phyloP scores from a whole-genome alignment of 2,797 vertebrate species.

The Phataginus tetradactyla region DNA sequence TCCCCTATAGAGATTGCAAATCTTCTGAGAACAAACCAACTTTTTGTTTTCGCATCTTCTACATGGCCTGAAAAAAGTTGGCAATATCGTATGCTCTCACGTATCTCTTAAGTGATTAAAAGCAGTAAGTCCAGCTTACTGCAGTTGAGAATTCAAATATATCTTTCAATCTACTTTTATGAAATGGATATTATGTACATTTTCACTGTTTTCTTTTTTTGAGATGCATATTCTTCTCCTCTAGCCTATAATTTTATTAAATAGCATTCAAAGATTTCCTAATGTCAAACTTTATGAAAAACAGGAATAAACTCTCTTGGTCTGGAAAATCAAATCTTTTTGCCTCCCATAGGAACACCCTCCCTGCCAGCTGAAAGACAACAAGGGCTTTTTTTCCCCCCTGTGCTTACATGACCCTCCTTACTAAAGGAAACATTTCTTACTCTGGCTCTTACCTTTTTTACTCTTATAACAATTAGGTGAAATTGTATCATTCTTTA shows the following conservation, averaged over 20 bases:
- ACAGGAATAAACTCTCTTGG: background rate
- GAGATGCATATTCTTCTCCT: background rate
- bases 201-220: background rate
- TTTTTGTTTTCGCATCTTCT: background rate
- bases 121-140: background rate
- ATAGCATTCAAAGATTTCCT: background rate
- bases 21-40: background rate
- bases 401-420: background rate
- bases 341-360: background rate
- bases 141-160: background rate
- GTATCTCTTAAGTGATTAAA: background rate
- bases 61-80: background rate
- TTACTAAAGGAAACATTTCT: background rate
- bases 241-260: background rate
- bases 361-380: background rate
- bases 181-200: background rate
- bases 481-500: background rate
- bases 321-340: background rate
- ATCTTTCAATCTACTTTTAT: background rate
- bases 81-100: background rate
- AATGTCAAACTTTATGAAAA: background rate
- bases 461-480: background rate
- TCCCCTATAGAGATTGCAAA: background rate
- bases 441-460: background rate
- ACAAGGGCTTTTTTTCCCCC: background rate